A percentile compares a stretch with the other conserved stretches of the same genome.
These are phyloP conservation scores for Chondrilla cf. caribensis DNA, from an alignment of 37 sponge, comb jelly and placozoan genomes.

Conservation along the genomic window DNA sequence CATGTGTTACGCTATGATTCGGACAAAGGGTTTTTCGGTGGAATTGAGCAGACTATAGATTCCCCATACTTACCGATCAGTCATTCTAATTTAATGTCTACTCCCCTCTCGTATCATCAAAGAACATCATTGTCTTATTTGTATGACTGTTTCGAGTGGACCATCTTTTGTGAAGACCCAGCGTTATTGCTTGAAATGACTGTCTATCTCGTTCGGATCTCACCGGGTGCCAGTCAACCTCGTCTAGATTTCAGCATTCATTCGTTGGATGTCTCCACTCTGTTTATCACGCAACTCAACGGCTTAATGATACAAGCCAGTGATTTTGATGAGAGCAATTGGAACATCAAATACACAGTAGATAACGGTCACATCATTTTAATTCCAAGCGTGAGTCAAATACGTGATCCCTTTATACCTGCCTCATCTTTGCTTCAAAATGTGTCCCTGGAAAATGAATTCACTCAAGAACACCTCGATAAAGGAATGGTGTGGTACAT, in stretches of 20 bases:
- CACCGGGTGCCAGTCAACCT: not conserved
- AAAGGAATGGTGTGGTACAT: not conserved
- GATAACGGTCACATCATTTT: too few species aligned
- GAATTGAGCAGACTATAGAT: too few species aligned
- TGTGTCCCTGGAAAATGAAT: not conserved
- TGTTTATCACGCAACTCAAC: slow-evolving; percentile 1
- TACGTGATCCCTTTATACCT: too few species aligned
- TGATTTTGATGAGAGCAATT: not conserved
- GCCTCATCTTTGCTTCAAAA: not conserved
- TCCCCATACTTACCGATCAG: not conserved
- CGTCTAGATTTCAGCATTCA: not conserved
- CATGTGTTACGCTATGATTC: not conserved
- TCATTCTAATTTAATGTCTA: not conserved
- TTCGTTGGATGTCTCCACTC: not conserved
- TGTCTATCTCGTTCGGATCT: not conserved
- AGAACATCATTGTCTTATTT: too few species aligned
- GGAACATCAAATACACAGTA: not conserved
- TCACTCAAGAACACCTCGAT: slow-evolving; percentile 12
- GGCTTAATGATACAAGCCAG: not conserved
- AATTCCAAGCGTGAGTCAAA: too few species aligned
- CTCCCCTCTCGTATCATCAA: not conserved
- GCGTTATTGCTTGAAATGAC: not conserved
- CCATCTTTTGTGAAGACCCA: not conserved
- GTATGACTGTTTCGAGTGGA: not conserved
- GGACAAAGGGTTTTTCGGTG: not conserved